Percentiles rank a stretch among this genome's conserved stretches.
These are phyloP conservation scores for Paragorgia papillata DNA, from an alignment of 92 coral and sea anemone species.

Conservation along the genomic window DNA sequence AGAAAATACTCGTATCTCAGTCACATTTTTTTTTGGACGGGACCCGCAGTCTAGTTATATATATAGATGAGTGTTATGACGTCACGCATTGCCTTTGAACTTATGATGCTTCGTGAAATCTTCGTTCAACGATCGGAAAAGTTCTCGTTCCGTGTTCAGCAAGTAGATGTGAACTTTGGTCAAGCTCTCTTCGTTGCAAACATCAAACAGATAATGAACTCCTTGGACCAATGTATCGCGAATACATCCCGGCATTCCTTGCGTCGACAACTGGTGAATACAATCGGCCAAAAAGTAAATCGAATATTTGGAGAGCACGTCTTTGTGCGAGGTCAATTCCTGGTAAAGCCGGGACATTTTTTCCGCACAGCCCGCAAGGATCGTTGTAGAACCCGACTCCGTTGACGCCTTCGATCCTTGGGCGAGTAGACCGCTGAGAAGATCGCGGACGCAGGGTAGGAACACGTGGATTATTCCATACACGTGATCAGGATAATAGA, in stretches of 20 bases:
- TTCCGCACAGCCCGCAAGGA: constrained; percentile 15
- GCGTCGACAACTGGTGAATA: constrained; percentile 82
- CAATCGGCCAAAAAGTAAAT: constrained; percentile 46
- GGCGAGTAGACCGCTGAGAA: constrained; percentile 19
- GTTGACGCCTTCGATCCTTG: constrained; percentile 5
- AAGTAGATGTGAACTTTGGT: constrained; percentile 80
- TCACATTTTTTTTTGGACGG: too few relatives aligned
- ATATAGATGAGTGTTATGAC: too few relatives aligned
- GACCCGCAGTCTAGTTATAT: too few relatives aligned
- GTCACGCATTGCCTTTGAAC: constrained; percentile 90
- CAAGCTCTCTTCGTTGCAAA: constrained; percentile 80
- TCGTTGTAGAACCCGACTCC: not conserved
- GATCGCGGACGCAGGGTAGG: constrained; percentile 22
- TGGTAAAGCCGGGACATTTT: constrained; percentile 70
- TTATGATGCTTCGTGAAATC: constrained; percentile 89
- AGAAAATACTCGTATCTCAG: too few relatives aligned
- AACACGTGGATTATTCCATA: constrained; percentile 35
- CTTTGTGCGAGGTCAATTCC: constrained; percentile 82
- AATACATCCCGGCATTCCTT: constrained; percentile 57
- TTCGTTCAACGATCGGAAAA: constrained; percentile 66
- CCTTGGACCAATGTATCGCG: constrained; percentile 70
- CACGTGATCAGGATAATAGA: constrained; percentile 25
- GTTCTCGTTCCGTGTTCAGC: constrained; percentile 78
- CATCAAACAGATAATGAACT: constrained; percentile 75
- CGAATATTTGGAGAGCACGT: constrained; percentile 31